Evolutionary conservation across 2,113 vertebrate species (phyloP).

Genomic region (Ictidomys tridecemlineatus): DNA sequence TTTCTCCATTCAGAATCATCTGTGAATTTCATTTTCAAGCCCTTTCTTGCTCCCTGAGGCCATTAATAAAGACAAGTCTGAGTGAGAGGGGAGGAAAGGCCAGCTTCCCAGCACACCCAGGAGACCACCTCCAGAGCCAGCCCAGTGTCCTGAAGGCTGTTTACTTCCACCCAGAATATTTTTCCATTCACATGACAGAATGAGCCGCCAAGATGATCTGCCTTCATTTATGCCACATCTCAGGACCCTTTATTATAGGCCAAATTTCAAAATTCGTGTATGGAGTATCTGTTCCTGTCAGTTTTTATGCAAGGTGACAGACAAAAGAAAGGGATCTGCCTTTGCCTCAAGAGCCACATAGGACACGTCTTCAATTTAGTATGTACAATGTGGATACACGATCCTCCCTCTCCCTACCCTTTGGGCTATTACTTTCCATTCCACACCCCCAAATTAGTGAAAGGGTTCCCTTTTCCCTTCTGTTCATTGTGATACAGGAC

Average conservation of each 20-base stretch:
- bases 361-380: slow-evolving; percentile 1
- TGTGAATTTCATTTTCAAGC: slow-evolving; percentile 77
- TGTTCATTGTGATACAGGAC: not conserved
- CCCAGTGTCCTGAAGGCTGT: not conserved
- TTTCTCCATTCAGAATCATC: slow-evolving; percentile 62
- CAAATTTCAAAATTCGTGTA: slow-evolving; percentile 38
- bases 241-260: slow-evolving; percentile 59
- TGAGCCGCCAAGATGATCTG: slow-evolving; percentile 53
- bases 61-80: slow-evolving; percentile 66
- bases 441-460: not conserved
- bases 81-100: slow-evolving; percentile 39
- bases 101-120: not conserved
- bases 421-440: not conserved
- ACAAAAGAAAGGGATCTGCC: not conserved
- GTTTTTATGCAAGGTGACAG: slow-evolving; percentile 30
- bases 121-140: slow-evolving; percentile 58
- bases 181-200: slow-evolving; percentile 65
- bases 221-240: slow-evolving; percentile 55
- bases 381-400: not conserved
- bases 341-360: not conserved
- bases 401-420: not conserved
- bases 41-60: slow-evolving; percentile 42
- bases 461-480: not conserved
- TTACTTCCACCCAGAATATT: slow-evolving; percentile 63
- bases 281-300: slow-evolving; percentile 55